Evolutionary conservation across 2,888 invertebrate genomes (phyloP), one percentile per base, ranked within the genome.

Genomic region (Eupithecia vulgata): DNA sequence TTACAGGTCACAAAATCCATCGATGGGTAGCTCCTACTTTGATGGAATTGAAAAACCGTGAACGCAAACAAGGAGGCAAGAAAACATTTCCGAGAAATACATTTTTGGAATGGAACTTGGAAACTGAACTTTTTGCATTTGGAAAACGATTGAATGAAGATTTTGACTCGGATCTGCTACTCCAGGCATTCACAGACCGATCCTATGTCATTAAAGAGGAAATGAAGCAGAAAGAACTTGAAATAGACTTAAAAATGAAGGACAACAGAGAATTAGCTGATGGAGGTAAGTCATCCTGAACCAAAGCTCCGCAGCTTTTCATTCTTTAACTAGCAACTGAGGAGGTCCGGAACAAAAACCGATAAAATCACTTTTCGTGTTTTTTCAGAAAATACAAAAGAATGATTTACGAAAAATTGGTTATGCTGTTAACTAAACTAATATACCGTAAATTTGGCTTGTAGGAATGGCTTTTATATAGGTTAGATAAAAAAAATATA

Each of bases 111-210:
- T 98, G 99, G 99, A 99, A 98, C 86, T 96, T 97, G 81, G 96
- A 97, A 81, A 96, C 98, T 0, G 99, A 99, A 92, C 78, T 99
- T 4, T 98, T 95, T 91, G 97, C 99, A 0, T 99, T 99, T 94
- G 97, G 97, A 13, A 96, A 97, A 84, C 95, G 99, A 37, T 91
- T 99, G 21, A 96, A 96, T 35, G 99, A 99, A 93, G 95, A 97
- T 6, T 98, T 99, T 84, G 95, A 97, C 75, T 90, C 95, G 0
- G 93, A 95, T 30, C 87, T 97, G 21, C 89, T 99, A 40, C 95
- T 96, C 71, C 95, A 95, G 83, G 98, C 98, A 1, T 96, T 99
- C 74, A 97, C 96, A 59, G 96, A 98, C 84, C 95, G 96, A 80
- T 97, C 98, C 0, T 98, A 97, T 87, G 95, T 97, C 5, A 94